phyloP scores from a whole-genome alignment of 30 jellyfish, hydroid and myxozoan genomes.

The Catostylus mosaicus region DNA sequence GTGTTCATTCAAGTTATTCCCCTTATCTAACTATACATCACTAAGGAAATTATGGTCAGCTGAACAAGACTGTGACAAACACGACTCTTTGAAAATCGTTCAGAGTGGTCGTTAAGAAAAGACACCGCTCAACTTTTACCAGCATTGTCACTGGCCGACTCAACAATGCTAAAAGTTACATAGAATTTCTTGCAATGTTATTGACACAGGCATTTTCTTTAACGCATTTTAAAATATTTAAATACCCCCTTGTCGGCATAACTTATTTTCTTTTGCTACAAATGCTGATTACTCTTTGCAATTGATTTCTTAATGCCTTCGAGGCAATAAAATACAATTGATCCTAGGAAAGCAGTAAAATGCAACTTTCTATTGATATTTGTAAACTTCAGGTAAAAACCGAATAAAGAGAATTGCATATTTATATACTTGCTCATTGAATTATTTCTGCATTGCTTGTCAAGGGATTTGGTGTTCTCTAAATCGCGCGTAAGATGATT shows the following conservation, averaged over 20 bases:
- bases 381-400: not conserved
- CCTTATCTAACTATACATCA: not conserved
- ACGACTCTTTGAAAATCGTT: not conserved
- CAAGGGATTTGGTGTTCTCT: no score
- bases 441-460: no score
- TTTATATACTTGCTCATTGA: no score
- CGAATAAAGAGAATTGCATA: no score
- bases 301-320: not conserved
- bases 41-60: not conserved
- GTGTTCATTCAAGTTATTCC: not conserved
- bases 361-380: not conserved
- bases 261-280: not conserved
- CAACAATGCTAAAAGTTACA: not conserved
- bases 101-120: not conserved
- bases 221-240: not conserved
- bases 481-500: no score
- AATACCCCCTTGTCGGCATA: conserved; percentile 5
- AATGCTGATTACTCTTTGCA: not conserved
- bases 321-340: not conserved
- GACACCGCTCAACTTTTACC: conserved; percentile 5
- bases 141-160: not conserved
- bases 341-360: not conserved
- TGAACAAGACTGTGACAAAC: not conserved
- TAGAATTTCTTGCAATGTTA: not conserved
- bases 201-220: not conserved